Evolutionary conservation across 2,113 vertebrate species (phyloP), one percentile per base, ranked within the genome.

Genomic region (Microcebus jonahi): DNA sequence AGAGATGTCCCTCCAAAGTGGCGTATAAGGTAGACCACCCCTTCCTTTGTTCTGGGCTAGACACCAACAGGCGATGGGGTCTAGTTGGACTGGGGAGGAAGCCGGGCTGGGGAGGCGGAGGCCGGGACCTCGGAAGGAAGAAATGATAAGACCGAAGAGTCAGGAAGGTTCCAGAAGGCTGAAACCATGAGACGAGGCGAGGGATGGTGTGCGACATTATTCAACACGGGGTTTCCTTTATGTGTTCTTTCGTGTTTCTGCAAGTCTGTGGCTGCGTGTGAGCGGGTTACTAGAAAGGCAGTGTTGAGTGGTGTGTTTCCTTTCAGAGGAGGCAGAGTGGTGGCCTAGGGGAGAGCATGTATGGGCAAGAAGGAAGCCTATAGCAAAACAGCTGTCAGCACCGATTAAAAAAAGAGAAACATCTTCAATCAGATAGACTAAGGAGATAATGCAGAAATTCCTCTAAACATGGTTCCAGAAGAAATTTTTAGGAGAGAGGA

Each of bases 1-100:
- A 99, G 99, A 99, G 99, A 99, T 99, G 99, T 99, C 99, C 99
- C 98, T 99, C 99, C 99, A 99, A 99, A 99, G 98, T 99, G 99
- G 99, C 99, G 97, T 99, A 99, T 99, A 99, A 99, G 99, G 99
- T 99, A 99, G 97, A 98, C 97, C 98, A 98, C 98, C 98, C 98
- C 98, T 99, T 98, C 98, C 98, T 99, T 99, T 96, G 93, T 94
- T 0, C 96, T 92, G 98, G 98, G 97, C 84, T 98, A 98, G 98
- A 95, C 96, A 95, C 20, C 3, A 95, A 87, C 95, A 98, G 94
- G 97, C 98, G 88, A 90, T 0, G 98, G 98, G 98, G 73, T 67
- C 94, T 3, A 6, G 88, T 76, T 93, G 97, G 63, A 27, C 2
- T 0, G 98, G 98, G 97, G 95, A 96, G 92, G 82, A 90, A 13